These are phyloP conservation scores for Columba janthina DNA, from an alignment of 2,113 vertebrate genomes.

Conservation along the genomic window DNA sequence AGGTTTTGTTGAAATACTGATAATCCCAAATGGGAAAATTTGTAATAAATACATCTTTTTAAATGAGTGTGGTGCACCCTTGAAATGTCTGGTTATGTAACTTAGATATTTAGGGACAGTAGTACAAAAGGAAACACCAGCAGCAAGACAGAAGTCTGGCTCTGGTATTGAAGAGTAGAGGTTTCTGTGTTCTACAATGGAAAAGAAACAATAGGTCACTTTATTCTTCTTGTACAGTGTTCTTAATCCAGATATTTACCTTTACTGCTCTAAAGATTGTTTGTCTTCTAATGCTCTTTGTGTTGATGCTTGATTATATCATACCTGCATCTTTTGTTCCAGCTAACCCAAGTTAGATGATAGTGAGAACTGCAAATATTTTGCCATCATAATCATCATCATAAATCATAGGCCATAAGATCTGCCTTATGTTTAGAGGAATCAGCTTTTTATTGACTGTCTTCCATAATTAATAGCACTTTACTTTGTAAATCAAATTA, in stretches of 20 bases:
- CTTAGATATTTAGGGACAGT: neutral
- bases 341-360: neutral
- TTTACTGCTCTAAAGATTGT: neutral
- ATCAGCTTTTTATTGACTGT: constrained; percentile 81
- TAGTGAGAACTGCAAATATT: constrained; percentile 65
- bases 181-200: neutral
- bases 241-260: constrained; percentile 13
- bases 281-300: neutral
- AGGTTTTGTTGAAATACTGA: constrained; percentile 29
- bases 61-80: constrained; percentile 31
- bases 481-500: constrained; percentile 94
- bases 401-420: constrained; percentile 76
- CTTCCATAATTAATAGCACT: constrained; percentile 87
- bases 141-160: neutral
- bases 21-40: constrained; percentile 12
- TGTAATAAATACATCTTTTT: constrained; percentile 39
- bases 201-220: neutral
- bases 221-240: neutral
- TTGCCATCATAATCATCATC: constrained; percentile 74
- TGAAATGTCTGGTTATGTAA: constrained; percentile 46
- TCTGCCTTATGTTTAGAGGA: constrained; percentile 76
- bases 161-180: neutral
- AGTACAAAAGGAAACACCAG: neutral
- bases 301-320: neutral
- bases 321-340: constrained; percentile 18